Evolutionary conservation across 2,797 vertebrate genomes (phyloP).

Genomic region (Phataginus tricuspis): DNA sequence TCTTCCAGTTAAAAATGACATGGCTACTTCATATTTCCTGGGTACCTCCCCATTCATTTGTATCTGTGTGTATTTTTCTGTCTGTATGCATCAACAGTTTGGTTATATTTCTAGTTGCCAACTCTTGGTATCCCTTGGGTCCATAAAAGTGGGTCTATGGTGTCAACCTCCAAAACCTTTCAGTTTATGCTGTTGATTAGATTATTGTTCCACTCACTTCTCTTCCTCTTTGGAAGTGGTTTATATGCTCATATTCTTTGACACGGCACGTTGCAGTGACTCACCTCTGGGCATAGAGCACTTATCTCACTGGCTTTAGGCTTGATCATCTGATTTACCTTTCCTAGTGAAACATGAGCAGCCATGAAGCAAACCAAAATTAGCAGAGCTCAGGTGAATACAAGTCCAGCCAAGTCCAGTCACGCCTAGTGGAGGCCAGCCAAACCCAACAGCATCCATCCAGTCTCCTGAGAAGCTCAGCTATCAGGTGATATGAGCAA

Average conservation of each 20-base stretch:
- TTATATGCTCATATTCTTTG: background rate
- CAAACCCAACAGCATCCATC: background rate
- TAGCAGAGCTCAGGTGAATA: background rate
- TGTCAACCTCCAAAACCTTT: background rate
- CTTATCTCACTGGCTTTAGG: background rate
- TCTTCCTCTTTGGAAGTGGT: background rate
- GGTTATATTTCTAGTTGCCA: background rate
- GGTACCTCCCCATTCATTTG: background rate
- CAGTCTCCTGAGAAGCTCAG: background rate
- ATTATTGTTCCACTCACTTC: background rate
- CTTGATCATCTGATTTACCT: background rate
- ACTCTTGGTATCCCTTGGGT: background rate
- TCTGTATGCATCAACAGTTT: background rate
- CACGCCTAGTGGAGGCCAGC: background rate
- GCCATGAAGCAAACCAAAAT: background rate
- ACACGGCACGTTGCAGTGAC: background rate
- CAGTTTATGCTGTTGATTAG: background rate
- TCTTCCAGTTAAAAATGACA: background rate
- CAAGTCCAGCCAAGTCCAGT: background rate
- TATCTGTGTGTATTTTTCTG: background rate
- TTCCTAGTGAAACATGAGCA: background rate
- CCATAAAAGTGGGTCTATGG: background rate
- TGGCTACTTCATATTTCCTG: background rate
- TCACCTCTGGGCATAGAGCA: background rate
- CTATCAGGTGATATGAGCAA: background rate